These are phyloP conservation scores for Enteromius unitaeniatus DNA, from an alignment of 2,797 vertebrate species.

Conservation along the genomic window DNA sequence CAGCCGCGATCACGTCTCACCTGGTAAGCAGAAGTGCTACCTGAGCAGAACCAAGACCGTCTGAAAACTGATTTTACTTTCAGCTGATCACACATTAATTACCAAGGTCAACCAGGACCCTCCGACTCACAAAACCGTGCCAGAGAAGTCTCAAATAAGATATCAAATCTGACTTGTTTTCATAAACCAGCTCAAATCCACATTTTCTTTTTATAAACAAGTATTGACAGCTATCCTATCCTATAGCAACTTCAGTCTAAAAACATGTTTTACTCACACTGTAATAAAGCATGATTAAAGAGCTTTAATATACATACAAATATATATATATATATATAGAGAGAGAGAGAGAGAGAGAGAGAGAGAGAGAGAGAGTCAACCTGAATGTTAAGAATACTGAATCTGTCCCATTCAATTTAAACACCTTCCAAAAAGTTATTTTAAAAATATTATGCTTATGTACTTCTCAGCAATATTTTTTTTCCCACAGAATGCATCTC, in stretches of 20 bases:
- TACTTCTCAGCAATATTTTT: too few species aligned
- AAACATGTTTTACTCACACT: not conserved
- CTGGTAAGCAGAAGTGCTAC: constrained; percentile 62
- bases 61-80: constrained; percentile 1
- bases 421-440: not conserved
- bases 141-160: not conserved
- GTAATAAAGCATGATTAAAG: not conserved
- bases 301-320: not conserved
- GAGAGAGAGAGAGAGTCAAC: too few species aligned
- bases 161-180: not conserved
- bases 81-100: not conserved
- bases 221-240: not conserved
- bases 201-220: not conserved
- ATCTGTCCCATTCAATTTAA: not conserved
- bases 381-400: not conserved
- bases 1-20: constrained; percentile 33
- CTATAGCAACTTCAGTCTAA: not conserved
- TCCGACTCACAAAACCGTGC: not conserved
- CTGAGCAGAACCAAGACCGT: constrained; percentile 34
- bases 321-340: too few species aligned
- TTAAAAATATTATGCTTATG: not conserved
- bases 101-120: not conserved
- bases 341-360: too few species aligned
- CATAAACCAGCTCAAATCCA: not conserved
- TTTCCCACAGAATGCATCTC: too few species aligned